Evolutionary conservation across 2,113 vertebrate genomes (phyloP).

Genomic region (Bombycilla garrulus): DNA sequence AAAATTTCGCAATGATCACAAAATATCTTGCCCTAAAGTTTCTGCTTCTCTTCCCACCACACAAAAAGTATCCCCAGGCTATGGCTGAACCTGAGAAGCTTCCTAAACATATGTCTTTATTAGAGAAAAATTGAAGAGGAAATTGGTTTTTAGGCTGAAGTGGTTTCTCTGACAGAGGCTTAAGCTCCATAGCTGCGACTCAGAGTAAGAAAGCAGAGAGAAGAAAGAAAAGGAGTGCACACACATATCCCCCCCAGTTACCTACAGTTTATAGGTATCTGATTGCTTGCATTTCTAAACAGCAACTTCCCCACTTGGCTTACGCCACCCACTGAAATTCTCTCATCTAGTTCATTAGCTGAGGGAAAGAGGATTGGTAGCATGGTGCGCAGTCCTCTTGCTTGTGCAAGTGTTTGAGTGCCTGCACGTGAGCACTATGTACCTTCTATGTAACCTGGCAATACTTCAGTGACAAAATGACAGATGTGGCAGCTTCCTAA

Average conservation of each 20-base stretch:
- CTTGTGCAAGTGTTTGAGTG: not conserved
- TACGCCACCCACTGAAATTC: not conserved
- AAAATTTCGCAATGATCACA: not conserved
- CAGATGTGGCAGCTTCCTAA: not conserved
- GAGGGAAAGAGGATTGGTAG: not conserved
- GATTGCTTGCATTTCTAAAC: not conserved
- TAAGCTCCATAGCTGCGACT: not conserved
- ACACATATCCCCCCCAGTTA: not conserved
- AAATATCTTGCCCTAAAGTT: not conserved
- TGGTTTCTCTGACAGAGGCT: not conserved
- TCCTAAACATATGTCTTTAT: not conserved
- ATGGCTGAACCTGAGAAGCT: not conserved
- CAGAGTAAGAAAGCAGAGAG: not conserved
- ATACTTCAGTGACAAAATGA: not conserved
- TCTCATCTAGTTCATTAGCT: not conserved
- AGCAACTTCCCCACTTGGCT: not conserved
- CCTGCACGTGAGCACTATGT: not conserved
- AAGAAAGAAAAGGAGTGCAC: not conserved
- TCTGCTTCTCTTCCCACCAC: not conserved
- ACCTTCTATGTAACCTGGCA: not conserved
- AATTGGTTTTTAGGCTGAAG: not conserved
- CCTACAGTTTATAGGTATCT: not conserved
- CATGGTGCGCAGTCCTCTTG: not conserved
- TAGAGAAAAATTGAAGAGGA: not conserved
- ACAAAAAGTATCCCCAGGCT: not conserved